These are phyloP conservation scores for Esox niger DNA, from an alignment of 2,113 vertebrate species.

Conservation along the genomic window DNA sequence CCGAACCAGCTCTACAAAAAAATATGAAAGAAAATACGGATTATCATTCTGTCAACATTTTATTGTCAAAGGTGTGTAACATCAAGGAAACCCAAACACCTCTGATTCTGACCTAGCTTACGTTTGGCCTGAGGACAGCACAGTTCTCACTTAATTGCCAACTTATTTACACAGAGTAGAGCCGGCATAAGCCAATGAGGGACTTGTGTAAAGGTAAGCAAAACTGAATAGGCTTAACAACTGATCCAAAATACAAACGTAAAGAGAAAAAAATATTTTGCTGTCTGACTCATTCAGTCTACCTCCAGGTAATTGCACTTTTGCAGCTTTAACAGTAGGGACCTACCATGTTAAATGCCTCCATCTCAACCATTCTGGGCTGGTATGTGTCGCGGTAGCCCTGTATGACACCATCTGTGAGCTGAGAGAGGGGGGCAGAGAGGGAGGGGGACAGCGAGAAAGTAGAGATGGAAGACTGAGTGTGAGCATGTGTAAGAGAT, in stretches of 20 bases:
- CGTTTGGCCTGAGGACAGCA: conserved; percentile 12
- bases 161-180: conserved; percentile 5
- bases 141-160: conserved; percentile 31
- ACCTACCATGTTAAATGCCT: conserved; percentile 94
- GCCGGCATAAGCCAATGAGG: conserved; percentile 8
- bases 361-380: conserved; percentile 83
- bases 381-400: conserved; percentile 81
- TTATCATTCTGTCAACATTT: too few relatives aligned
- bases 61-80: not conserved
- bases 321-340: not conserved
- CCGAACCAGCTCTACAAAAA: too few relatives aligned
- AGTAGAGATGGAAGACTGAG: not conserved
- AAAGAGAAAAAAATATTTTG: not conserved
- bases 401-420: conserved; percentile 79
- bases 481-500: not conserved
- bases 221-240: not conserved
- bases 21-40: too few relatives aligned
- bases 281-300: too few relatives aligned
- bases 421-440: conserved; percentile 34
- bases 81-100: not conserved
- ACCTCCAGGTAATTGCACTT: not conserved
- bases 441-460: not conserved
- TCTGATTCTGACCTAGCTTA: not conserved
- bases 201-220: conserved; percentile 4
- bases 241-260: not conserved